Conservation (phyloP, 1,140 invertebrate species). For the Procambarus clarkii region DNA sequence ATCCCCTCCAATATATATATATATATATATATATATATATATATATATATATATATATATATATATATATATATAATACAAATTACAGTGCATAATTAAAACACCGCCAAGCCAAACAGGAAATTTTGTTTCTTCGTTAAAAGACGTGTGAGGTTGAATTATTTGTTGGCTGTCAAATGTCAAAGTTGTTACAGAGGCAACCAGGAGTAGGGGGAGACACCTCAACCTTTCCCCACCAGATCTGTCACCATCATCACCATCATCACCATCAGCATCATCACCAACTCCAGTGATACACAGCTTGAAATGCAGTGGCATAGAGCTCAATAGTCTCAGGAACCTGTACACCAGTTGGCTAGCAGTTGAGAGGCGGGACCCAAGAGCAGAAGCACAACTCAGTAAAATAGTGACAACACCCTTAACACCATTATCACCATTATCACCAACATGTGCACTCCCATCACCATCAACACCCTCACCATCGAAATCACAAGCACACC, state of each 20-base stretch:
- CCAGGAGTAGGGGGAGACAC: too few relatives aligned
- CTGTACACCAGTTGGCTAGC: too few relatives aligned
- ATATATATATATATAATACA: conserved; percentile 23
- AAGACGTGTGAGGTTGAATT: neutral
- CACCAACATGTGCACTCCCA: neutral
- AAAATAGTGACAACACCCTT: too few relatives aligned
- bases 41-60: conserved; percentile 23
- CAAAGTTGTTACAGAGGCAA: neutral
- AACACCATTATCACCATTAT: neutral
- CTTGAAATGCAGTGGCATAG: too few relatives aligned
- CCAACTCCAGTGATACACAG: too few relatives aligned
- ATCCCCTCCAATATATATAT: neutral
- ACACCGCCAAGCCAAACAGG: too few relatives aligned
- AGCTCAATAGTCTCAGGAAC: too few relatives aligned
- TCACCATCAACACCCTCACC: conserved; percentile 6
- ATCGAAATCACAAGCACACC: neutral
- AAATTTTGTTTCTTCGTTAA: neutral
- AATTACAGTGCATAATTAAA: neutral
- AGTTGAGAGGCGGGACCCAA: too few relatives aligned
- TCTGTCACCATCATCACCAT: too few relatives aligned
- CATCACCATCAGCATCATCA: too few relatives aligned
- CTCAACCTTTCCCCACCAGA: neutral
- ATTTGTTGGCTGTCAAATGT: neutral
- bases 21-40: conserved; percentile 16
- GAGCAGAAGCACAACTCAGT: too few relatives aligned